These are phyloP conservation scores for Strix aluco DNA, from an alignment of 2,113 vertebrate species.

Conservation along the genomic window DNA sequence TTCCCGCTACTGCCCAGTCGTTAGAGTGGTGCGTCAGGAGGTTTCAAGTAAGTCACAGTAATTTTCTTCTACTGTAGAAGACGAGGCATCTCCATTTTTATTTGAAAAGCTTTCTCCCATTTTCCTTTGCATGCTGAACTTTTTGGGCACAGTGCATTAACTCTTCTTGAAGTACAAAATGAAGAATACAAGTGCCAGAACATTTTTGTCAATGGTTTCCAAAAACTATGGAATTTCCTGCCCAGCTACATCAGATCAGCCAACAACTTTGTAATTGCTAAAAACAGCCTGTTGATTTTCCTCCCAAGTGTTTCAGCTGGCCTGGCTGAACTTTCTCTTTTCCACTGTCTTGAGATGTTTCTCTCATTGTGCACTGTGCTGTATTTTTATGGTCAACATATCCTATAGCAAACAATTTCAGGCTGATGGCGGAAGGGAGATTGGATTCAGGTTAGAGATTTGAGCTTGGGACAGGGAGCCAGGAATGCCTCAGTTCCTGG, in stretches of 20 bases:
- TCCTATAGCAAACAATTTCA: constrained; percentile 56
- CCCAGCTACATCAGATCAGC: constrained; percentile 43
- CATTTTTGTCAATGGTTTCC: constrained; percentile 58
- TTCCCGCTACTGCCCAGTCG: neutral
- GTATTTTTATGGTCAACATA: constrained; percentile 60
- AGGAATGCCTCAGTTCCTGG: constrained; percentile 51
- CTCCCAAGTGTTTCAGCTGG: constrained; percentile 59
- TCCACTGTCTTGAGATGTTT: constrained; percentile 65
- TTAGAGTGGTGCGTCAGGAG: neutral
- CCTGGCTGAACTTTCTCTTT: constrained; percentile 54
- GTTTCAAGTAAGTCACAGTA: neutral
- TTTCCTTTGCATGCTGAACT: constrained; percentile 18
- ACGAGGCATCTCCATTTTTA: neutral
- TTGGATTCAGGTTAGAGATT: constrained; percentile 53
- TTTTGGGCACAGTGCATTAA: constrained; percentile 49
- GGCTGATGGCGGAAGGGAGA: constrained; percentile 55
- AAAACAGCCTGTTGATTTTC: constrained; percentile 59
- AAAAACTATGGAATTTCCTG: constrained; percentile 62
- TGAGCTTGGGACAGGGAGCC: neutral
- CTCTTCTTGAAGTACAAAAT: constrained; percentile 55
- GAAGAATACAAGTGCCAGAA: constrained; percentile 38
- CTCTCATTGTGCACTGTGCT: constrained; percentile 44
- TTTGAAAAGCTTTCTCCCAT: constrained; percentile 1
- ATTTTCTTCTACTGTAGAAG: neutral
- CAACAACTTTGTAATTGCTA: constrained; percentile 63